These are phyloP conservation scores for Cabera pusaria DNA, from an alignment of 2,888 invertebrate species.

Conservation along the genomic window DNA sequence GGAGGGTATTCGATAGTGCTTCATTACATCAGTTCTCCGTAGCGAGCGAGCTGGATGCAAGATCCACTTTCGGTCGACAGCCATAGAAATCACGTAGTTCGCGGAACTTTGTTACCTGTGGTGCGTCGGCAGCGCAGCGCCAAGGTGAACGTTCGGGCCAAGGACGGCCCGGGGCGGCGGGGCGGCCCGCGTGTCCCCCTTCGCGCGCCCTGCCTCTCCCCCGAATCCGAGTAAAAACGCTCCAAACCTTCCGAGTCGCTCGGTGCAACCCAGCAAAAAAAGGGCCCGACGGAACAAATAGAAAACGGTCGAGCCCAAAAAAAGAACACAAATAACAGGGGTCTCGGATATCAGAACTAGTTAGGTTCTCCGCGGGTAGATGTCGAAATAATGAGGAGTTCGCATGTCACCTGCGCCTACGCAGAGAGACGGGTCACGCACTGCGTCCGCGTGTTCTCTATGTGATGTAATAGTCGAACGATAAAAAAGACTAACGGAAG, in stretches of 20 bases:
- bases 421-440: constrained; percentile 61
- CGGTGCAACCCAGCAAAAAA: constrained; percentile 76
- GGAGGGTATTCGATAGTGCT: constrained; percentile 19
- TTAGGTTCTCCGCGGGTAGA: constrained; percentile 50
- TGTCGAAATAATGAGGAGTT: constrained; percentile 63
- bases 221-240: constrained; percentile 68
- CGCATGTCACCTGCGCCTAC: constrained; percentile 77
- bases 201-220: constrained; percentile 43
- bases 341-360: constrained; percentile 73
- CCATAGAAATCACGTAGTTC: constrained; percentile 82
- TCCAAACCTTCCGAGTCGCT: constrained; percentile 70
- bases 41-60: constrained; percentile 35
- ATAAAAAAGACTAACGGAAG: constrained; percentile 71
- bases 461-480: constrained; percentile 66
- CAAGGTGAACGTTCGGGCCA: constrained; percentile 83
- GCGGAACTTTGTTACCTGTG: constrained; percentile 83
- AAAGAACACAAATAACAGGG: constrained; percentile 69
- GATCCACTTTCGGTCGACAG: constrained; percentile 76
- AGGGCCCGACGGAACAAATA: constrained; percentile 80
- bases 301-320: constrained; percentile 66
- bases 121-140: constrained; percentile 74
- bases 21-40: constrained; percentile 25
- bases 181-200: constrained; percentile 56
- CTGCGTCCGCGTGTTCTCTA: constrained; percentile 52
- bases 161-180: constrained; percentile 76